Base-by-base conservation (phyloP, 2,113 vertebrate genomes). In the Otocyon megalotis region DNA sequence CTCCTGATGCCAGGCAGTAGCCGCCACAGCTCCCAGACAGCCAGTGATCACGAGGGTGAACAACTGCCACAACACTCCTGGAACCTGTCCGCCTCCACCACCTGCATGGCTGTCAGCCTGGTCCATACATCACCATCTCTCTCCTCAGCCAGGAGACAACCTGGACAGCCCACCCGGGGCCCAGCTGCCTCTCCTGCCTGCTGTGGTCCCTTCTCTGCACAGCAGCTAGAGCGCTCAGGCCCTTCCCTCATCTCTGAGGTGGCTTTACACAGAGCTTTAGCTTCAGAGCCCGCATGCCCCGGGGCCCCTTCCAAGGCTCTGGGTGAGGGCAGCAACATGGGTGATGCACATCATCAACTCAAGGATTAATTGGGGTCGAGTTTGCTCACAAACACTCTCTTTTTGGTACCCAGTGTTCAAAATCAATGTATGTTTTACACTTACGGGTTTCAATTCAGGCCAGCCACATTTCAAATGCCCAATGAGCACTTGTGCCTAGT, bases 161-260 rank as follows among this genome's bases (percentile, higher is more conserved):
- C 20, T 26, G 56, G 79, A 43, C 80, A 77, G 6, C 2, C 30
- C 53, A 10, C 2, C 17, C 7, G 20, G 28, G 62, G 53, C 60
- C 74, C n/a, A 65, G 28, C 87, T 86, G 80, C 72, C 28, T 71
- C 20, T n/a, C 7, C 20, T 13, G 1, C 2, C 17, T 20, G 35
- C 22, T 20, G 12, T 1, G 16, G 77, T 32, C 48, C 7, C 2
- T 50, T 76, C 3, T 17, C 83, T 82, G 19, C 48, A 48, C 2
- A 1, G 24, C 19, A 35, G 13, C 13, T 3, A 4, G 13, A 37
- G 19, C 11, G 13, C 3, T 32, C 22, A 7, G 32, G 19, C 7
- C 4, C 26, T 67, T 63, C 3, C 48, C 19, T 32, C 17, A 11
- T 19, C 62, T 11, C 4, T 8, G 72, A 86, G 8, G 30, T 0